A percentile compares a stretch with the other conserved stretches of the same genome.
These are phyloP conservation scores for Meloidogyne chitwoodi DNA, from an alignment of 1,140 invertebrate species.

Conservation along the genomic window DNA sequence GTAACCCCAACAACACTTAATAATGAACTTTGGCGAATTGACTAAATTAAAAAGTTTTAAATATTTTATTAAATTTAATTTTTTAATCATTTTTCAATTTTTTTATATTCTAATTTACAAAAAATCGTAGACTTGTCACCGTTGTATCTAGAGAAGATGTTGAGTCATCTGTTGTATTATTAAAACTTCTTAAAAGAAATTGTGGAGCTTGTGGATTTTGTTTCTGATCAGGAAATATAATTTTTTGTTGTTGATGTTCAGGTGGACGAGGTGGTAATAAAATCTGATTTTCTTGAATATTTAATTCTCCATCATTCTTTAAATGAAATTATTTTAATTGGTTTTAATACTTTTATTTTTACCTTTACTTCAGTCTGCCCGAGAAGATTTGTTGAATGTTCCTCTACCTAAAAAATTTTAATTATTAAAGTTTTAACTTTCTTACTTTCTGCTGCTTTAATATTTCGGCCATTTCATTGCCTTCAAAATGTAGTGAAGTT, in stretches of 20 bases:
- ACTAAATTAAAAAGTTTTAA: slow-evolving; percentile 18
- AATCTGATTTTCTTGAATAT: background rate
- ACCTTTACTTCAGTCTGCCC: background rate
- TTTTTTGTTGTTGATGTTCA: background rate
- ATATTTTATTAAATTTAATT: background rate
- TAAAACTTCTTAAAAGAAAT: slow-evolving; percentile 10
- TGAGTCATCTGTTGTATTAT: slow-evolving; percentile 19
- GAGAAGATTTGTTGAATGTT: background rate
- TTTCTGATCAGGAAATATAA: background rate
- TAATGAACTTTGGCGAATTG: slow-evolving; percentile 28
- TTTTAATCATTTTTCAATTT: background rate
- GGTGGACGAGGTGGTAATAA: background rate
- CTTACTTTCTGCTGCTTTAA: background rate
- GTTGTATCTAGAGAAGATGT: slow-evolving; percentile 10
- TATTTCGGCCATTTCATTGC: background rate
- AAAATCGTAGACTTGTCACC: slow-evolving; percentile 2
- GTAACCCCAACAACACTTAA: slow-evolving; percentile 49
- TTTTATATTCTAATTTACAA: background rate
- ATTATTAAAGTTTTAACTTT: background rate
- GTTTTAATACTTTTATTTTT: background rate
- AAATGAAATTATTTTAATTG: no score
- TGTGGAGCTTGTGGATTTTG: slow-evolving; percentile 19
- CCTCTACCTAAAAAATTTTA: background rate
- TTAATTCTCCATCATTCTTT: background rate
- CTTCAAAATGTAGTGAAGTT: background rate